A percentile compares a stretch with the other conserved stretches of the same genome.
phyloP scores from a whole-genome alignment of 2,797 vertebrate genomes.

The Ibycter americanus region DNA sequence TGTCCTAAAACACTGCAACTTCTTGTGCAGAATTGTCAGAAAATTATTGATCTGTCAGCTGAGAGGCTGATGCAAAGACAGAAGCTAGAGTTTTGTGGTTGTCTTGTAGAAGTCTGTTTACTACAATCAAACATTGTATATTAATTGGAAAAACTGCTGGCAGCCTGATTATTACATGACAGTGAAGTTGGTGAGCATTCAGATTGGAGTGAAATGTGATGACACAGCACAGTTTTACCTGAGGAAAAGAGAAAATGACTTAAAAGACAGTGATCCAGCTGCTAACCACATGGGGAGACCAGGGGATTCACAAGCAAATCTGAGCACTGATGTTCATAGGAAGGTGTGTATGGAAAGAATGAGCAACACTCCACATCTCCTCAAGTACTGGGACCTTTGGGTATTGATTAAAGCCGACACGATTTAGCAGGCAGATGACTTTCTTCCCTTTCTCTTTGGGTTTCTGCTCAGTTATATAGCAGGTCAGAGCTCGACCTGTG shows the following conservation, averaged over 20 bases:
- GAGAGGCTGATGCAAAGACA: rapidly evolving
- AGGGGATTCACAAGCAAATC: not conserved
- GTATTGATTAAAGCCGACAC: rapidly evolving
- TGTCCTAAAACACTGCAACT: rapidly evolving
- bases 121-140: rapidly evolving
- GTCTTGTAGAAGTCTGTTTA: not conserved
- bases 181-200: not conserved
- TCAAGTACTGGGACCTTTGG: not conserved
- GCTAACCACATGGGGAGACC: constrained; percentile 7
- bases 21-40: not conserved
- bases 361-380: rapidly evolving
- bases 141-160: not conserved
- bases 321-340: rapidly evolving
- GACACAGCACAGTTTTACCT: not conserved
- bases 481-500: rapidly evolving
- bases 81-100: not conserved
- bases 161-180: not conserved
- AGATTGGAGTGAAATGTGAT: not conserved
- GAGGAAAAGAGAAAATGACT: not conserved
- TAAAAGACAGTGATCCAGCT: not conserved
- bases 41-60: not conserved
- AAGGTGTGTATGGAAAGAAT: rapidly evolving
- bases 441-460: no score
- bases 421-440: not conserved
- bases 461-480: not conserved